Evolutionary conservation across 1,140 invertebrate genomes (phyloP), one percentile per base, ranked within the genome.

Genomic region (Drosophila tropicalis): DNA sequence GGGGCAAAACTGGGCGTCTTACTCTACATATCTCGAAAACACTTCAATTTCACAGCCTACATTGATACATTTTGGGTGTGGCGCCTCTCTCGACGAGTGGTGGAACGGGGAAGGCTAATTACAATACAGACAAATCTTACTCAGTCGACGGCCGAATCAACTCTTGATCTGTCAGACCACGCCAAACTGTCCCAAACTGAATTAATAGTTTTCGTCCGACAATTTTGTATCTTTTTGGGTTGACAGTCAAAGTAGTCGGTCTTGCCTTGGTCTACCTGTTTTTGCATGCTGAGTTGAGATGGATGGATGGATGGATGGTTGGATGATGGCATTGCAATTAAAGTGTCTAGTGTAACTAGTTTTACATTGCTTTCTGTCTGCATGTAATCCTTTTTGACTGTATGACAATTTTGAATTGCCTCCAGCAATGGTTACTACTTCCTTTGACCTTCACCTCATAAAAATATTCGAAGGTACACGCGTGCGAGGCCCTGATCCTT

Each of bases 41-140:
- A 66, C 83, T 82, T 86, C 68, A 87, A 85, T 66, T 87, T 79
- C 44, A 29, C 65, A 22, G 63, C 75, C 79, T 69, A 71, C 54
- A 34, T 39, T 77, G 81, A 66, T 40, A 76, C 69, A 64, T 32
- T 77, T 85, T 63, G 79, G 78, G 81, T 69, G 81, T 51, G 44
- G 17, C 44, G 44, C 44, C 44, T 51, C 44, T 17, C 40, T 40
- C 39, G 1, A 2, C 44, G 12, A 39, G 36, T 5, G 7, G 34
- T 9, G 9, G 10, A 10, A 36, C 34, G 34, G 9, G 34, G 34
- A 13, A 39, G 36, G 36, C 10, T 39, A 39, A 39, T 39, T 39
- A 39, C 36, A 39, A 39, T 12, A 10, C 7, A 51, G 44, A 19
- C 9, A 51, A 63, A 44, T 61, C n/a, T 44, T 3, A 19, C 12